Conservation (phyloP, 2,888 invertebrate species). For the Pinctada fucata region DNA sequence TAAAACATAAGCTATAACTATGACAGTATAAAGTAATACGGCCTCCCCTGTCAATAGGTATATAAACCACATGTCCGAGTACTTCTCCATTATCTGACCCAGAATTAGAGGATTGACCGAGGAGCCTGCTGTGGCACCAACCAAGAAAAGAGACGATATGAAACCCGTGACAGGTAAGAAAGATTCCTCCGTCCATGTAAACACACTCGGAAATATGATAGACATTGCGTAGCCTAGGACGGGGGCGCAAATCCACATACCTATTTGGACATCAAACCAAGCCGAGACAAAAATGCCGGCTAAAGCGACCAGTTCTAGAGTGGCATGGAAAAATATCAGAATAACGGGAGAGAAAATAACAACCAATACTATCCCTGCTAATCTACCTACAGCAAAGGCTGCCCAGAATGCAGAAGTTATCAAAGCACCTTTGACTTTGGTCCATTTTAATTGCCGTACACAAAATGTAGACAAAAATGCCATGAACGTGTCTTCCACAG, state of each 20-base stretch:
- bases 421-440: constrained; percentile 67
- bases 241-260: constrained; percentile 71
- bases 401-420: constrained; percentile 76
- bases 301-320: constrained; percentile 48
- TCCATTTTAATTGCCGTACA: constrained; percentile 68
- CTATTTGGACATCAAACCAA: constrained; percentile 22
- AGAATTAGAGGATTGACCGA: constrained; percentile 74
- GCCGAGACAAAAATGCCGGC: constrained; percentile 46
- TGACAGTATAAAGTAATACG: constrained; percentile 4
- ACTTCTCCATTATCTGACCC: constrained; percentile 55
- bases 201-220: constrained; percentile 76
- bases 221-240: constrained; percentile 75
- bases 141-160: constrained; percentile 73
- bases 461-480: constrained; percentile 74
- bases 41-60: constrained; percentile 43
- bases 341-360: constrained; percentile 69
- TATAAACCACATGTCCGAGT: constrained; percentile 50
- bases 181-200: constrained; percentile 76
- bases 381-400: constrained; percentile 74
- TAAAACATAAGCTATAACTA: neutral
- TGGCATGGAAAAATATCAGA: constrained; percentile 71
- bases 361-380: constrained; percentile 74
- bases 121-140: constrained; percentile 74
- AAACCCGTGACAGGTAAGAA: constrained; percentile 74
- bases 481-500: constrained; percentile 76